Base-by-base conservation (phyloP, 2,888 invertebrate genomes). In the Nomada hirtipes region DNA sequence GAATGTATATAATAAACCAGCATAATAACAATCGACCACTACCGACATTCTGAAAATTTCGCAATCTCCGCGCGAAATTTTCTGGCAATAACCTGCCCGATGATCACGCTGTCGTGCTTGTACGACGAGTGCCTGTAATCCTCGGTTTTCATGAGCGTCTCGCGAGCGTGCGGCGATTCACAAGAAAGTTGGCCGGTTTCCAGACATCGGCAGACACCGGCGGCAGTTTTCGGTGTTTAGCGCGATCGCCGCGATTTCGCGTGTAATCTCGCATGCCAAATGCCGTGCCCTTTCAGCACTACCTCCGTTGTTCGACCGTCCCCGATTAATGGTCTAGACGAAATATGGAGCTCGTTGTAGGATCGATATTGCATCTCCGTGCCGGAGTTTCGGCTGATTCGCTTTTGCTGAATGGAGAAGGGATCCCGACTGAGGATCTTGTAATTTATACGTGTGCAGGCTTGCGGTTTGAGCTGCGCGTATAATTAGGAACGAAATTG, bases 121-220 rank as follows among this genome's bases (percentile, higher is more conserved):
- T 89, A 89, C 89, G 88, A 88, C 86, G 87, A 82, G 88, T 86
- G 87, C 71, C 88, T 23, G 50, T 89, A 89, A 91, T 91, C 88
- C 85, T 77, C 78, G 85, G 80, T 61, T 61, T 61, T 61, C 61
- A 42, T 42, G 42, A 44, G 61, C 44, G 44, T 61, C 89, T 87
- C 89, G 85, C 42, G 86, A 79, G 81, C 86, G 84, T 83, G 86
- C 84, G 78, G 83, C 85, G 67, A 61, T 80, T 88, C 76, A 86
- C 89, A 91, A 91, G 90, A 91, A 91, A 89, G 82, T 91, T 91
- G 91, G 91, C 89, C 83, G 57, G 60, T 72, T 82, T 89, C 91
- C 91, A 91, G 87, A 82, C 44, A 18, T 72, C 79, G 67, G 67
- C 76, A 69, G 68, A 76, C 68, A 77, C 42, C 72, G 59, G 29